Evolutionary conservation across 1,140 invertebrate genomes (phyloP), one percentile per base, ranked within the genome.

Genomic region (Episyrphus balteatus): DNA sequence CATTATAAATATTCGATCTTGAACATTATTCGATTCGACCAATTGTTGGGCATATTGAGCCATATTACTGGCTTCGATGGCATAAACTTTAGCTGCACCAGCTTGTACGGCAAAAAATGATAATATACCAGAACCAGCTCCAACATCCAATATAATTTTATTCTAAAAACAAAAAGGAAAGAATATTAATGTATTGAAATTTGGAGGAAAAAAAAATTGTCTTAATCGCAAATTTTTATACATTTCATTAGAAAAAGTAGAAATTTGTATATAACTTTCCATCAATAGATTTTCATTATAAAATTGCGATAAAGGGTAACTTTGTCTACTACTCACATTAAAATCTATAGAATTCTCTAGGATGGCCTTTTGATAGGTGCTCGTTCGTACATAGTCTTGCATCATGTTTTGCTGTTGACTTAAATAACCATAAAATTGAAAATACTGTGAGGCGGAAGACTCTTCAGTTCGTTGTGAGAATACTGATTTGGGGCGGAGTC

Each of bases 401-500:
- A 99, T 92, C 96, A 99, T 99, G 64, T 99, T 99, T 73, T 99
- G 96, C 70, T 99, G 96, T 68, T 99, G 96, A 41, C 92, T 97
- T 46, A 99, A 73, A 73, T 97, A 98, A 46, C 95, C 93, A 73
- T 99, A 98, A 73, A 98, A 98, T 76, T 98, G 83, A 61, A 92
- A 98, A 77, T 98, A 98, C 68, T 98, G 94, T 67, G 89, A 88
- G 30, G 94, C 94, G 15, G 93, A 97, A 1, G 93, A 92, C 59
- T 97, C 92, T 67, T 98, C 95, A 18, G 95, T 98, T 66, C 95
- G 77, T 52, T 93, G 86, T n/a, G 88, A 87, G 71, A 98, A 98
- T 46, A 93, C 84, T 1, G 89, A 93, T 3, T 81, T 73, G 26
- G 80, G 83, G 59, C 84, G 80, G 18, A 86, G 81, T 58, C 79